A percentile compares a stretch with the other conserved stretches of the same genome.
Evolutionary conservation across 2,113 vertebrate genomes (phyloP).

Genomic region (Silurus meridionalis): DNA sequence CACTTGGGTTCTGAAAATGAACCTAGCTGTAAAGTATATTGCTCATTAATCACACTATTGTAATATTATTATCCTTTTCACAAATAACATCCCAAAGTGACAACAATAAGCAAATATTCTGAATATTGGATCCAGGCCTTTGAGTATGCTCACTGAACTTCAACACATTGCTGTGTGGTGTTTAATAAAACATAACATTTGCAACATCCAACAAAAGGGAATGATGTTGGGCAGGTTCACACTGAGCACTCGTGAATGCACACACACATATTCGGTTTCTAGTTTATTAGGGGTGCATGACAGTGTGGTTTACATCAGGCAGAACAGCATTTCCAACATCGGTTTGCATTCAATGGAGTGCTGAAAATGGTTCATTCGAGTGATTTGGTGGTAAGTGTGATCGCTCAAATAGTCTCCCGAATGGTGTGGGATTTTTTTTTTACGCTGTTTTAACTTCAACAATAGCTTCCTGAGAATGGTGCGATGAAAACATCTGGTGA

Average conservation of each 20-base stretch:
- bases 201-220: background rate
- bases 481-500: background rate
- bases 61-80: background rate
- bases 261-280: background rate
- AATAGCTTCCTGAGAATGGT: background rate
- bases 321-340: slow-evolving; percentile 2
- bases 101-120: no score
- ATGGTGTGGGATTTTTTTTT: background rate
- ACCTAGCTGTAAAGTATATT: background rate
- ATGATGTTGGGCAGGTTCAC: slow-evolving; percentile 10
- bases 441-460: background rate
- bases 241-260: background rate
- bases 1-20: background rate
- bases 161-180: background rate
- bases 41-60: slow-evolving; percentile 7
- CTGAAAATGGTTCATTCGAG: background rate
- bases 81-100: background rate
- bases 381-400: slow-evolving; percentile 1
- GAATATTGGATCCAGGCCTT: background rate
- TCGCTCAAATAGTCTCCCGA: background rate
- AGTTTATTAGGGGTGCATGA: background rate
- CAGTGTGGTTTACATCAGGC: background rate
- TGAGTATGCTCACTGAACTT: background rate
- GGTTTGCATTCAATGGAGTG: background rate
- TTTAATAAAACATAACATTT: slow-evolving; percentile 11